Conservation (phyloP, 2,888 invertebrate species). For the Xanthostigma xanthostigma region DNA sequence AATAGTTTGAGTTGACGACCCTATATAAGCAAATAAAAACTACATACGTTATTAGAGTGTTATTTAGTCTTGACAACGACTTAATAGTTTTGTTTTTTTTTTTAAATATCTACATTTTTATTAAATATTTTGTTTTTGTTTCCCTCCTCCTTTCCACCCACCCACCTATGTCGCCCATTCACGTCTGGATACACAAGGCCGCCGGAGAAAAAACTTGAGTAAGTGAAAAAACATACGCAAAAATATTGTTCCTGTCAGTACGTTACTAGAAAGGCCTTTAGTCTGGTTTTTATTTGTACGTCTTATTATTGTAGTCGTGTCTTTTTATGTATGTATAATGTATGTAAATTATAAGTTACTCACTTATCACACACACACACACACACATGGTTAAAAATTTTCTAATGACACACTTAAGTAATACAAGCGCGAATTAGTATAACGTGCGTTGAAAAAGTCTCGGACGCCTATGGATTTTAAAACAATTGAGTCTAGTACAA, state of each 20-base stretch:
- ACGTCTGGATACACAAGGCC: slow-evolving; percentile 36
- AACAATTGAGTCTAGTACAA: too few relatives aligned
- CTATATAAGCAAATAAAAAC: too few relatives aligned
- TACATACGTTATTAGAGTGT: too few relatives aligned
- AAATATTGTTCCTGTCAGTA: slow-evolving; percentile 16
- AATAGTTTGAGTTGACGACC: too few relatives aligned
- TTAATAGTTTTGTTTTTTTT: slow-evolving; percentile 3
- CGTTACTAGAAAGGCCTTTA: slow-evolving; percentile 15
- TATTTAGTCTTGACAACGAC: too few relatives aligned
- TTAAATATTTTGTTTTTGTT: slow-evolving; percentile 25
- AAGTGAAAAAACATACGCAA: slow-evolving; percentile 27
- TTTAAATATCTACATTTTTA: slow-evolving; percentile 11
- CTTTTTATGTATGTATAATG: slow-evolving; percentile 19
- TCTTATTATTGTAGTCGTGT: slow-evolving; percentile 15
- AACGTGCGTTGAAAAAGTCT: too few relatives aligned
- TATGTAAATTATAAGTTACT: not conserved
- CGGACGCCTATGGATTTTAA: too few relatives aligned
- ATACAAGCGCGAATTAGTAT: too few relatives aligned
- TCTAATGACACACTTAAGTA: too few relatives aligned
- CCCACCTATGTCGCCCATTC: slow-evolving; percentile 21
- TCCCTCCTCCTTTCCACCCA: slow-evolving; percentile 20
- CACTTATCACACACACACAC: not conserved
- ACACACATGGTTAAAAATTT: not conserved
- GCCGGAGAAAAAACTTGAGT: slow-evolving; percentile 53
- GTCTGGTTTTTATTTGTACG: slow-evolving; percentile 13